Evolutionary conservation across 2,888 invertebrate species (phyloP).

Genomic region (Eupelmus urozonus): DNA sequence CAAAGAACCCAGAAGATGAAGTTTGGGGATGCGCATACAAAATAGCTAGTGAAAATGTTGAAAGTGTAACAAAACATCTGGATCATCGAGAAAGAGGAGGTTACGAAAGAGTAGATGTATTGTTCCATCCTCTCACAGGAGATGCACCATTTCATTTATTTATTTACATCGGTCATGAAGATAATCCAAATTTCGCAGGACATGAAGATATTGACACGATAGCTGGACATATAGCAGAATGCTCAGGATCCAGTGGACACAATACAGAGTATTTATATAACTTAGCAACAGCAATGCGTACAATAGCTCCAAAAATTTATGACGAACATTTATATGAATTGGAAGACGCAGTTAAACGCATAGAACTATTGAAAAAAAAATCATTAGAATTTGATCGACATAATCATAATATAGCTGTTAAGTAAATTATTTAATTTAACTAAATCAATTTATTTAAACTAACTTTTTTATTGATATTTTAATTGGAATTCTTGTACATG

Average conservation of each 20-base stretch:
- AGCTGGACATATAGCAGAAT: slow-evolving; percentile 86
- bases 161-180: slow-evolving; percentile 89
- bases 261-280: slow-evolving; percentile 95
- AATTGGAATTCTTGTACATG: slow-evolving; percentile 10
- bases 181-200: slow-evolving; percentile 90
- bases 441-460: not conserved
- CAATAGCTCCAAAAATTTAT: slow-evolving; percentile 84
- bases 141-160: slow-evolving; percentile 83
- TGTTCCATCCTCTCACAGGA: slow-evolving; percentile 83
- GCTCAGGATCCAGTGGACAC: slow-evolving; percentile 90
- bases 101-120: slow-evolving; percentile 85
- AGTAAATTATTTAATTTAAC: slow-evolving; percentile 24
- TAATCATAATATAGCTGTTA: slow-evolving; percentile 52
- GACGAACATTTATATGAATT: slow-evolving; percentile 89
- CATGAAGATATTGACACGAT: slow-evolving; percentile 87
- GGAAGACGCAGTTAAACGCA: slow-evolving; percentile 81
- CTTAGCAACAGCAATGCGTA: slow-evolving; percentile 87
- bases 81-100: slow-evolving; percentile 96
- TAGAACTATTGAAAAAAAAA: slow-evolving; percentile 65
- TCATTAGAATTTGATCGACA: slow-evolving; percentile 51
- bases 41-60: slow-evolving; percentile 84
- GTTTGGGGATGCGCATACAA: slow-evolving; percentile 97
- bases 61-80: slow-evolving; percentile 87
- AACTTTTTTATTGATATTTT: slow-evolving; percentile 2
- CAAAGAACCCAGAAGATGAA: slow-evolving; percentile 80